phyloP scores from a whole-genome alignment of 2,888 invertebrate species.

The Dexiosoma caninum region DNA sequence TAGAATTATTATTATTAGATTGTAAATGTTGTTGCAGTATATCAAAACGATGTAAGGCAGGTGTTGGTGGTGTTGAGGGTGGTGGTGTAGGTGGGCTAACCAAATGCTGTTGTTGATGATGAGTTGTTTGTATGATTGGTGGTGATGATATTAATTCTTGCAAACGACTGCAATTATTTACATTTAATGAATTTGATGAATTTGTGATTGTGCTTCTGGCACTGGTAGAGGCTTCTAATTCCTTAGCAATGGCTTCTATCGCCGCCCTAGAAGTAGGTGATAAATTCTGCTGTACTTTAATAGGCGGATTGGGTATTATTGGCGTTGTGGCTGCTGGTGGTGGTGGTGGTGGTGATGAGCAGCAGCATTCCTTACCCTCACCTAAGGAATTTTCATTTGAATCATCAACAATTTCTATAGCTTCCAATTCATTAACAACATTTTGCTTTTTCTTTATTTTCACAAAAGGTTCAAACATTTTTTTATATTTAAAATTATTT shows the following conservation, averaged over 20 bases:
- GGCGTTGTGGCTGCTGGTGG: slow-evolving; percentile 67
- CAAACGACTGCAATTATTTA: slow-evolving; percentile 71
- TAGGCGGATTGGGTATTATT: slow-evolving; percentile 64
- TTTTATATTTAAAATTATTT: slow-evolving; percentile 61
- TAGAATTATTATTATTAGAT: slow-evolving; percentile 1
- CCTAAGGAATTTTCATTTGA: slow-evolving; percentile 62
- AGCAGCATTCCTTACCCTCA: slow-evolving; percentile 54
- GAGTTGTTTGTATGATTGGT: slow-evolving; percentile 65
- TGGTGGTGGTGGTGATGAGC: slow-evolving; percentile 61
- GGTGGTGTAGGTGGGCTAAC: slow-evolving; percentile 58
- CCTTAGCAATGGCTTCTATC: slow-evolving; percentile 17
- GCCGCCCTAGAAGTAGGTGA: slow-evolving; percentile 56
- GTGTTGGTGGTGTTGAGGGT: slow-evolving; percentile 61
- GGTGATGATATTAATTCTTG: slow-evolving; percentile 76
- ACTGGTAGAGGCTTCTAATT: slow-evolving; percentile 18
- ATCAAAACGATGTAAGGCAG: slow-evolving; percentile 48
- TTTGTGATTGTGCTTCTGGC: slow-evolving; percentile 33
- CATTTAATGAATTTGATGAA: slow-evolving; percentile 25
- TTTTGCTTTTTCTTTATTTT: slow-evolving; percentile 77
- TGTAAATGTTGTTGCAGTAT: slow-evolving; percentile 56
- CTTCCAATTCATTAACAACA: slow-evolving; percentile 66
- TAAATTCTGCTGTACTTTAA: slow-evolving; percentile 50
- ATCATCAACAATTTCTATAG: slow-evolving; percentile 49
- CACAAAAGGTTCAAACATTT: slow-evolving; percentile 78
- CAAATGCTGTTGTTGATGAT: slow-evolving; percentile 66